Conservation (phyloP, 1,140 invertebrate species). For the Aporrectodea caliginosa region DNA sequence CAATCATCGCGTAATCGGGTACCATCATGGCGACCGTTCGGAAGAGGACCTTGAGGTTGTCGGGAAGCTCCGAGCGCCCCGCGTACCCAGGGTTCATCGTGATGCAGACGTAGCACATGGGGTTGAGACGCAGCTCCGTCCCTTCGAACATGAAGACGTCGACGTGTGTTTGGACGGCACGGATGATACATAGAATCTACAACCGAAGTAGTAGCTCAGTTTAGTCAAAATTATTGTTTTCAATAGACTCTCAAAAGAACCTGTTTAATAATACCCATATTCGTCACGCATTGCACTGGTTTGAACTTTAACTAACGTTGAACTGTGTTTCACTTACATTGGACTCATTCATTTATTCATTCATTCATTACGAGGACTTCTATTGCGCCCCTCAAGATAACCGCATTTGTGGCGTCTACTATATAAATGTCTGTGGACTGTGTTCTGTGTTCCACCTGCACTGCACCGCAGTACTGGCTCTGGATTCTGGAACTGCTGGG, state of each 20-base stretch:
- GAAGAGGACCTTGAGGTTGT: slow-evolving; percentile 55
- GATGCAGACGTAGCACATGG: slow-evolving; percentile 56
- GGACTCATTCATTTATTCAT: no score
- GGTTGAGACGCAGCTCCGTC: slow-evolving; percentile 53
- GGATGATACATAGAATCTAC: slow-evolving; percentile 61
- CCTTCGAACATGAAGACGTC: slow-evolving; percentile 54
- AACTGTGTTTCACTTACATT: no score
- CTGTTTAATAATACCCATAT: slow-evolving; percentile 51
- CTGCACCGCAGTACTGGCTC: no score
- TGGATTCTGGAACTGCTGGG: no score
- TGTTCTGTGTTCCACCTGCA: no score
- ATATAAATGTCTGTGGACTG: no score
- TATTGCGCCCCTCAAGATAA: no score
- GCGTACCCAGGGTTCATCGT: slow-evolving; percentile 59
- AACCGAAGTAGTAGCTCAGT: no score
- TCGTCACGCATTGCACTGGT: no score
- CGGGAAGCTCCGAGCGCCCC: slow-evolving; percentile 55
- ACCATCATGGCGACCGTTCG: slow-evolving; percentile 54
- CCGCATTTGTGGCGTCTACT: no score
- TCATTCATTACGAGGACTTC: no score
- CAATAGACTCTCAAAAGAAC: background rate
- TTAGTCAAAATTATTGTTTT: background rate
- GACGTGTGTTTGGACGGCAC: slow-evolving; percentile 51
- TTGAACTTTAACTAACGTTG: no score
- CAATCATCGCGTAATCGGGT: slow-evolving; percentile 57